Conservation (phyloP, 1,140 invertebrate genomes). For the Pseudoatta argentina region DNA sequence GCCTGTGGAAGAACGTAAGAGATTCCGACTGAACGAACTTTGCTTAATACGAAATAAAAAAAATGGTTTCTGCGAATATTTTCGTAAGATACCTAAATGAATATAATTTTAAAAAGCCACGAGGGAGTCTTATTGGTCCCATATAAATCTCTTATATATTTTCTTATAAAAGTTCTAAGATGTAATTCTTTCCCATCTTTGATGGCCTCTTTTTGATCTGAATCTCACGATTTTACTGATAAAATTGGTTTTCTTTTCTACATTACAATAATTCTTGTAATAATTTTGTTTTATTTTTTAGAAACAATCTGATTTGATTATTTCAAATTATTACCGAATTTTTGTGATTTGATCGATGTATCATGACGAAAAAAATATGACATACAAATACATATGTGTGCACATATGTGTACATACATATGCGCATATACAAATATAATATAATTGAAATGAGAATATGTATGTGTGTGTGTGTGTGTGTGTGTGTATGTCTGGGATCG, state of each 20-base stretch:
- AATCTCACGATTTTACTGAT: background rate
- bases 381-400: background rate
- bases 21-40: constrained; percentile 38
- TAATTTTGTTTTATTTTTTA: constrained; percentile 15
- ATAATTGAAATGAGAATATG: background rate
- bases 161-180: background rate
- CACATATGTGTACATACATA: too few species aligned
- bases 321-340: background rate
- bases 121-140: background rate
- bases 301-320: background rate
- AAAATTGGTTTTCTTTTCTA: background rate
- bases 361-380: background rate
- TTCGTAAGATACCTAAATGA: background rate
- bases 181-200: background rate
- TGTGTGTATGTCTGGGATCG: too few species aligned
- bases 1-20: background rate
- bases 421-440: background rate
- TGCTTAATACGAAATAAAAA: background rate
- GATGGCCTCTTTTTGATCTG: background rate
- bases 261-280: background rate
- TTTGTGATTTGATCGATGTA: background rate
- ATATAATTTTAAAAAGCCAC: constrained; percentile 42
- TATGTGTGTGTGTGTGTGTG: too few species aligned
- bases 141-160: constrained; percentile 28
- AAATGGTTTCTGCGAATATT: constrained; percentile 8